These are phyloP conservation scores for Portunus trituberculatus DNA, from an alignment of 1,140 invertebrate genomes.

Conservation along the genomic window DNA sequence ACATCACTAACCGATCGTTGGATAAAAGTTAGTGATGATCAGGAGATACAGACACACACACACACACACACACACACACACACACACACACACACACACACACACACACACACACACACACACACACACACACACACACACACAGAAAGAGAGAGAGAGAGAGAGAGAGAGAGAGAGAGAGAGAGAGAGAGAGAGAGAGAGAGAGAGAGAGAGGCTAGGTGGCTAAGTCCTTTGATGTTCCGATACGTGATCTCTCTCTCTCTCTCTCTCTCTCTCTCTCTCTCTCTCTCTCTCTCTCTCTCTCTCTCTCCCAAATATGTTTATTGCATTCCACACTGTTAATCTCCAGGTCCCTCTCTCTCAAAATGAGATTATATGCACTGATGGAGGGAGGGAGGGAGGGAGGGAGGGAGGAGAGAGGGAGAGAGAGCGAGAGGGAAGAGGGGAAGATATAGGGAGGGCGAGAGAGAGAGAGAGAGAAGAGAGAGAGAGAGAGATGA, in stretches of 20 bases:
- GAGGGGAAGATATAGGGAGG: neutral
- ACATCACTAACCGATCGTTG: neutral
- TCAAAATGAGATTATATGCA: slow-evolving; percentile 23
- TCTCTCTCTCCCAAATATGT: slow-evolving; percentile 47
- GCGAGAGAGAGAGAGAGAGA: neutral
- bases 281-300: slow-evolving; percentile 53
- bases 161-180: too few relatives aligned
- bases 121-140: too few relatives aligned
- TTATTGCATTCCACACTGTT: slow-evolving; percentile 30
- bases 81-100: too few relatives aligned
- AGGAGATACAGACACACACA: too few relatives aligned
- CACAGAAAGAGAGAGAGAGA: too few relatives aligned
- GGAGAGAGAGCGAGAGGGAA: neutral
- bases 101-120: too few relatives aligned
- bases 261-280: slow-evolving; percentile 53
- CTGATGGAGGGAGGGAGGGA: neutral
- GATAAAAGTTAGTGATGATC: neutral
- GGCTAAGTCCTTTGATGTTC: neutral
- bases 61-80: too few relatives aligned
- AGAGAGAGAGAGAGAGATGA: neutral
- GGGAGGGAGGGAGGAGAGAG: neutral
- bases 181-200: too few relatives aligned
- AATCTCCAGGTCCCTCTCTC: slow-evolving; percentile 32
- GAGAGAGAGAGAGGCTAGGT: too few relatives aligned
- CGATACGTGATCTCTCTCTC: slow-evolving; percentile 30